Base-by-base conservation (phyloP, 2,113 vertebrate genomes). In the Malaclemys terrapin region DNA sequence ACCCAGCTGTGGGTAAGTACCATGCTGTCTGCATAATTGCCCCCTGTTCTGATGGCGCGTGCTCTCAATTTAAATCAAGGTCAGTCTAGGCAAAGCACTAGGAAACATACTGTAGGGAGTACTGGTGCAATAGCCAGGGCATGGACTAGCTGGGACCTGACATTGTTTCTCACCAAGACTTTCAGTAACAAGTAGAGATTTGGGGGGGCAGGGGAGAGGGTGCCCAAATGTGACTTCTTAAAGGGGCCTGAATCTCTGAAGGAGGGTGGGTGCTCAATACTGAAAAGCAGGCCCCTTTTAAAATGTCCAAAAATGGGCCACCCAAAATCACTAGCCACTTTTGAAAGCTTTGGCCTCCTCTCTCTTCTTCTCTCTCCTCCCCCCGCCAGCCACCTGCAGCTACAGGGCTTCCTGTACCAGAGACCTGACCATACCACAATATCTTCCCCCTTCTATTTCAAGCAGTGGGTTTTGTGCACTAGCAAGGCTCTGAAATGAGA, bases 401-500 rank as follows among this genome's bases (percentile, higher is more conserved):
- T 94, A 79, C 93, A 10, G 85, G 84, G 93, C 89, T 88, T 72
- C 82, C 75, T 35, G 79, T 13, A 11, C 24, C 1, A 22, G 50
- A 54, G 19, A 59, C 59, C 81, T 10, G 82, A 81, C 31, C 0
- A 0, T 2, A 0, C 89, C 35, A 17, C 87, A 53, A 78, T 12
- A 79, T 83, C 89, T 59, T 65, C 8, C 92, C 95, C 90, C 84
- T 12, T 57, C 82, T 80, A 2, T 14, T 87, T 29, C 92, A 56
- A 80, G 1, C 79, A 65, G 3, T 6, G 81, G 42, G 53, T 3
- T 76, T 79, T 45, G 29, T 80, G 82, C 81, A 24, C 92, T 45
- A 86, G 8, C 62, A 54, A 0, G 45, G 80, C 82, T 53, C 85
- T 4, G 57, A 25, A 24, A 6, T 4, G 5, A 20, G 50, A 8